These are phyloP conservation scores for Motacilla alba DNA, from an alignment of 2,113 vertebrate species.

Conservation along the genomic window DNA sequence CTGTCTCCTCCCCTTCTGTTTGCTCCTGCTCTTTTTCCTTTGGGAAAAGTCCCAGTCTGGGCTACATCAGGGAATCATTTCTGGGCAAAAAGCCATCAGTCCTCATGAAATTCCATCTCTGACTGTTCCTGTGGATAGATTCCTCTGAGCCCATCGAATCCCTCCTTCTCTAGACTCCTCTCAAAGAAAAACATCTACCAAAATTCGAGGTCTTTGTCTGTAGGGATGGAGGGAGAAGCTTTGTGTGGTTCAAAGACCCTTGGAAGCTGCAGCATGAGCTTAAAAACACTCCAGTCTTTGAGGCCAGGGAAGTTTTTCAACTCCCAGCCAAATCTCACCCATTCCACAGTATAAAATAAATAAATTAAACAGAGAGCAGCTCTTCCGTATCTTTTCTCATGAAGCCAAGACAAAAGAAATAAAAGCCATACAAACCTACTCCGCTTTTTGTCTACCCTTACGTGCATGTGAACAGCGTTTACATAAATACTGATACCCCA, in stretches of 20 bases:
- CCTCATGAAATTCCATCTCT: conserved; percentile 1
- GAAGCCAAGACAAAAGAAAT: background rate
- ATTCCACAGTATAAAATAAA: background rate
- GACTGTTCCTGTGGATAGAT: background rate
- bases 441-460: background rate
- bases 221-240: background rate
- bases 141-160: background rate
- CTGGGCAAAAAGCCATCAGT: conserved; percentile 43
- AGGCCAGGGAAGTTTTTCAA: background rate
- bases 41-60: conserved; percentile 29
- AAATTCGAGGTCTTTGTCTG: background rate
- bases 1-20: background rate
- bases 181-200: background rate
- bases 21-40: background rate
- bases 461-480: background rate
- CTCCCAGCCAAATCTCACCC: background rate
- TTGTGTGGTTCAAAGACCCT: background rate
- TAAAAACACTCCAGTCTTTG: background rate
- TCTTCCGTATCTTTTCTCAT: background rate
- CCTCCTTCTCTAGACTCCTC: background rate
- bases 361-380: background rate
- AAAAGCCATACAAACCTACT: background rate
- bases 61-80: conserved; percentile 18
- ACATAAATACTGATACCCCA: background rate
- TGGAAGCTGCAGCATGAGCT: background rate